Base-by-base conservation (phyloP, 2,888 invertebrate genomes). In the Amblyteles armatorius region DNA sequence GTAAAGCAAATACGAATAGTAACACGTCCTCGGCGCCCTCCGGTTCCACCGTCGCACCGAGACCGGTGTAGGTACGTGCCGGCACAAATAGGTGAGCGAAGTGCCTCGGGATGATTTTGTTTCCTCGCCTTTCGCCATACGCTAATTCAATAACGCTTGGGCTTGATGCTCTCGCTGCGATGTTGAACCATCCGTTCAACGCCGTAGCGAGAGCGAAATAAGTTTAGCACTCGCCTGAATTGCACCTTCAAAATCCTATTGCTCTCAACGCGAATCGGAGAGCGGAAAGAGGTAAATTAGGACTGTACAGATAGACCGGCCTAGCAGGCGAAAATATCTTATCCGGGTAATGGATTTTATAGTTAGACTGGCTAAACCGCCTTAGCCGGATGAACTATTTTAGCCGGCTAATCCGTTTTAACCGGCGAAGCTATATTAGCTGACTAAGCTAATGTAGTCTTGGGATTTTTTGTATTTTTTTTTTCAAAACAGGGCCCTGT, bases 1-100 rank as follows among this genome's bases (percentile, higher is more conserved):
- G 57, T 74, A 84, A 82, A 87, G 88, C 88, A 89, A 90, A 90
- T 88, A 89, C 80, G 86, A 88, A 87, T 87, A 84, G 86, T 84
- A 88, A 86, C 87, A 86, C 84, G 84, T 86, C 83, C 77, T 63
- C 74, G 36, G 29, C 60, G 71, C 78, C 55, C 68, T 52, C 13
- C 29, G 50, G 16, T 48, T 48, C 3, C 44, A 16, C 13, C 13
- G 16, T 16, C 44, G 4, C 16, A 48, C 44, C 13, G 3, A 48
- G 44, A 16, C 44, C 4, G 16, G 44, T 48, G 4, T 48, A 16
- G 44, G 16, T 48, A 48, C 44, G 44, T 48, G 44, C 44, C 16
- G 44, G 16, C 16, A 16, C 44, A 48, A 48, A 48, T 48, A 16
- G 44, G 13, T 16, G 44, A 48, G 16, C 44, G 44, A 48, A 48